A percentile compares a stretch with the other conserved stretches of the same genome.
Conservation (phyloP, 2,888 invertebrate species). For the Pomacea canaliculata region DNA sequence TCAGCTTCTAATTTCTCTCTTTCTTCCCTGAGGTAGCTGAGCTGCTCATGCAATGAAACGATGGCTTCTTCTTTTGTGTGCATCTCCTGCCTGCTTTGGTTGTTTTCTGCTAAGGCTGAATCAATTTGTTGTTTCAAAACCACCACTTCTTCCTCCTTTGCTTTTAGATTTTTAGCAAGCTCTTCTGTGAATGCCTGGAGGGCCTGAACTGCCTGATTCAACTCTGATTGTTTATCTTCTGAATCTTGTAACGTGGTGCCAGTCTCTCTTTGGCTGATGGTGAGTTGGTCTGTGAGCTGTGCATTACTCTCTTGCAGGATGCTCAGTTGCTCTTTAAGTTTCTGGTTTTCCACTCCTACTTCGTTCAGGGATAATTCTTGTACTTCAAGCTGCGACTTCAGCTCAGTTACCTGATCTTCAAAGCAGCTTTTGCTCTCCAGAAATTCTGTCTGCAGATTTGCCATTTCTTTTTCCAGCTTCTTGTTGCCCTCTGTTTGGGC, state of each 20-base stretch:
- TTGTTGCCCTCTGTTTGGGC: constrained; percentile 44
- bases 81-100: constrained; percentile 32
- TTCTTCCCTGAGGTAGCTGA: constrained; percentile 32
- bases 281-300: constrained; percentile 8
- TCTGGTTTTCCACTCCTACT: constrained; percentile 38
- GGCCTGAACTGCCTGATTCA: constrained; percentile 19
- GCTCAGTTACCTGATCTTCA: constrained; percentile 23
- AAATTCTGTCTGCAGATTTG: constrained; percentile 47
- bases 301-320: constrained; percentile 6
- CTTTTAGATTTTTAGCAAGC: constrained; percentile 16
- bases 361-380: constrained; percentile 25
- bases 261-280: constrained; percentile 19
- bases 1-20: constrained; percentile 35
- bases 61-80: constrained; percentile 37
- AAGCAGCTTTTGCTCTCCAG: constrained; percentile 25
- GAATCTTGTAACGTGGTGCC: constrained; percentile 14
- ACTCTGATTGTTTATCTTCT: constrained; percentile 9
- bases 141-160: neutral
- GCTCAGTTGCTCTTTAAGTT: constrained; percentile 36
- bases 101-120: constrained; percentile 29
- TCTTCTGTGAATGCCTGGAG: constrained; percentile 13
- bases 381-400: constrained; percentile 18
- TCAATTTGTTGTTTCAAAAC: constrained; percentile 15
- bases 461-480: constrained; percentile 51
- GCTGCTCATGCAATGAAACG: constrained; percentile 30